Base-by-base conservation (phyloP, 2,797 vertebrate genomes). In the Fratercula arctica region DNA sequence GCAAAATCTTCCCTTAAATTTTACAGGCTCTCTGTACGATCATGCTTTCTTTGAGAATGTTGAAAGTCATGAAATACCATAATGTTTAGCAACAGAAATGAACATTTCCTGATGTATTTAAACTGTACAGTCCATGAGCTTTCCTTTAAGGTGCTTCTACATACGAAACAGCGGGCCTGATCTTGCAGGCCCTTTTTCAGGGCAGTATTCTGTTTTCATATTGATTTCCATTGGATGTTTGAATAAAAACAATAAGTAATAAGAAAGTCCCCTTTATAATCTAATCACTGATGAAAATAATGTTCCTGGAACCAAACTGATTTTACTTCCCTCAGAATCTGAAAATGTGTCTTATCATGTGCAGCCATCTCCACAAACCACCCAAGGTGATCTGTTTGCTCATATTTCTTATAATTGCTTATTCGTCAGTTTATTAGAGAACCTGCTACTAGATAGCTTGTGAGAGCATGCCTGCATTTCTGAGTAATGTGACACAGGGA, bases 341-440 rank as follows among this genome's bases (percentile, higher is more conserved):
- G 61, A 63, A 70, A 64, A 6, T 2, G 1, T 31, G 37, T 39
- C 33, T 72, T 78, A 61, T 31, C 10, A 0, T 2, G 21, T 29
- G 10, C 33, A 79, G 29, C 29, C 24, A 39, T 59, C 37, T 54
- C 85, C 57, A 56, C 33, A 66, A 95, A 86, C 35, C 16, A 81
- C 39, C 33, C 57, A 90, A 96, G 76, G 54, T 94, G 91, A 85
- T 84, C 46, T 67, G 16, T 69, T 95, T 80, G 60, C 68, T 97
- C 78, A 86, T 46, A n/a, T 94, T 96, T 85, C 57, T 81, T 87
- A 80, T 46, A 60, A 51, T 75, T 85, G 76, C 35, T 88, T 86
- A 66, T 94, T 94, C 79, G 81, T 69, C 83, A 69, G 13, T 90
- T 93, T 92, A 69, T 78, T 84, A 75, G 54, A 69, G 46, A 94